Base-by-base conservation (phyloP, 2,113 vertebrate species). In the Tetrao urogallus region DNA sequence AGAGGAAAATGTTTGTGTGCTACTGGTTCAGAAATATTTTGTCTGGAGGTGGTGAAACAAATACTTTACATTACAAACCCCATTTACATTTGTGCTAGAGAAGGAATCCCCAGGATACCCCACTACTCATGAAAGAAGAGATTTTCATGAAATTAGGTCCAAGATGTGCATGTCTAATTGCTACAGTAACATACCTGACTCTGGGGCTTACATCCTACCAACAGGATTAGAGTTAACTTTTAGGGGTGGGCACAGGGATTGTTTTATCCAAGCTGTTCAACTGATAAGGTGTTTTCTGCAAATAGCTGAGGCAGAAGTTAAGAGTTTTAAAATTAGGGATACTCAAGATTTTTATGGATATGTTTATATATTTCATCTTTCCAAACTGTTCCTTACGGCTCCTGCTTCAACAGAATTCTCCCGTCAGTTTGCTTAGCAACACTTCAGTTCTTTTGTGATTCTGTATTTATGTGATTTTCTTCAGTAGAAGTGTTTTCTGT, bases 11-110 rank as follows among this genome's bases (percentile, higher is more conserved):
- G 22, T 88, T 30, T 84, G 58, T 86, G 30, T 76, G 19, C 63
- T 56, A 1, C 8, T 82, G 38, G 61, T 64, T 64, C 69, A 89
- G 86, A 78, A 43, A 71, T 89, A 40, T 56, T 56, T 8, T 36
- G 34, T 60, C 61, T 82, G 91, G 74, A 90, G 91, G 16, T 16
- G 32, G 48, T 89, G 79, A 88, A 92, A 91, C 56, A 95, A 96
- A 58, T 88, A 78, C 82, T 93, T 95, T 84, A 79, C 69, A 13
- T 30, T 69, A 21, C 7, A 22, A 22, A n/a, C 69, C 84, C 8
- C 19, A 65, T 5, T 56, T 60, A 6, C 15, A 7, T 34, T 40
- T 2, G 2, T 52, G 60, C 10, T 79, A 38, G 57, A 57, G 70
- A 27, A 89, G 47, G 32, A 75, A 12, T 25, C 8, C 32, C 40